Evolutionary conservation across 2,888 invertebrate species (phyloP).

Genomic region (Fragum whitleyi): DNA sequence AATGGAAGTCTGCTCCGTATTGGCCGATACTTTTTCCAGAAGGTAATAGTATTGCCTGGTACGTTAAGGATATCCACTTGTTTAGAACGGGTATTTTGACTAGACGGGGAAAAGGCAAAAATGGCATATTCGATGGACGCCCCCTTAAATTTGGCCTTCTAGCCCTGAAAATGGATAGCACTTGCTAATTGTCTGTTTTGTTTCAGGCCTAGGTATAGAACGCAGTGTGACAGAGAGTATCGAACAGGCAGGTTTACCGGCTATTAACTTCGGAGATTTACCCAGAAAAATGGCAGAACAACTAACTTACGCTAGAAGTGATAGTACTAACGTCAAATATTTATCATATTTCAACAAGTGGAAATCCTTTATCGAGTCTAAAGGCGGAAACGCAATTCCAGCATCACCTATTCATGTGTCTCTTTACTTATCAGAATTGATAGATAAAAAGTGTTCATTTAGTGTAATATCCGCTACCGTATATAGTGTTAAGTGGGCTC

Average conservation of each 20-base stretch:
- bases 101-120: conserved; percentile 30
- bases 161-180: conserved; percentile 14
- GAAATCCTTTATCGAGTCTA: conserved; percentile 32
- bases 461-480: conserved; percentile 36
- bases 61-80: background rate
- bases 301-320: conserved; percentile 33
- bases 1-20: conserved; percentile 38
- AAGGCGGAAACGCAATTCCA: conserved; percentile 41
- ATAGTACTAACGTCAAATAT: conserved; percentile 42
- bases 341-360: conserved; percentile 41
- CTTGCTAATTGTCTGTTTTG: background rate
- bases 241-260: conserved; percentile 17
- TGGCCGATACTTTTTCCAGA: conserved; percentile 21
- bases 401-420: conserved; percentile 50
- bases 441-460: conserved; percentile 37
- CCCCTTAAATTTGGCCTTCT: conserved; percentile 27
- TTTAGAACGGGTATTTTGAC: conserved; percentile 35
- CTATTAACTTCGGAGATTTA: conserved; percentile 14
- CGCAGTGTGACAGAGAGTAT: background rate
- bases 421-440: conserved; percentile 44
- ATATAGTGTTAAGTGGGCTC: conserved; percentile 49
- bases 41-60: background rate
- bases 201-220: conserved; percentile 29
- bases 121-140: conserved; percentile 35
- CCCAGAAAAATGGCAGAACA: conserved; percentile 36